Base-by-base conservation (phyloP, 2,797 vertebrate species). In the Stomatorhinus walkeri region DNA sequence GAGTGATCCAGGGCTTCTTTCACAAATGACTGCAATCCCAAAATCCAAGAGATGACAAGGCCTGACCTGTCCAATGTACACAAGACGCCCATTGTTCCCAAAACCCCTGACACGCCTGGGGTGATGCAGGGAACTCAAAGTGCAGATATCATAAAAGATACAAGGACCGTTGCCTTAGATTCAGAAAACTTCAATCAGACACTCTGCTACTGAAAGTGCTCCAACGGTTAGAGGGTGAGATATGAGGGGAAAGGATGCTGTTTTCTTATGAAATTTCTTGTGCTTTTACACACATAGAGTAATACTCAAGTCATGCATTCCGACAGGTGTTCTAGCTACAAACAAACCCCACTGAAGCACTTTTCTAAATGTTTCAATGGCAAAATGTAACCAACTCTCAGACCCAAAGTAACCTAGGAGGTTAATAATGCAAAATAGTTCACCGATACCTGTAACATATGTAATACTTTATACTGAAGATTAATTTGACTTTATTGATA, bases 21-120 rank as follows among this genome's bases (percentile, higher is more conserved):
- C 83, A 85, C 83, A 85, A 49, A 52, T 85, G 83, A 85, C 48
- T 85, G 83, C 83, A 85, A 52, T 85, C 49, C 83, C 83, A 85
- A 32, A 85, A 85, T 85, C 46, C 76, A 81, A 81, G 19, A 22
- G 83, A 52, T 49, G 83, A 52, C 83, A 52, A 49, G 83, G 83
- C 83, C 83, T 52, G 49, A 49, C 83, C 83, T 85, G 83, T 52
- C 83, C 49, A 46, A 81, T 46, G 49, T 51, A 85, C 48, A 85
- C 83, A 85, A 85, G 83, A 52, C 49, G 1, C 83, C 22, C 48
- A 85, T 85, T 85, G 83, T 85, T 85, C 40, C 83, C 24, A 46
- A 52, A 85, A 85, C 51, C 49, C 81, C 12, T 52, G 83, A 85
- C 83, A 52, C 83, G 83, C 83, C 49, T 28, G 46, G 83, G 22